A percentile compares a stretch with the other conserved stretches of the same genome.
Conservation (phyloP, 1,140 invertebrate genomes). For the Triops cancriformis region DNA sequence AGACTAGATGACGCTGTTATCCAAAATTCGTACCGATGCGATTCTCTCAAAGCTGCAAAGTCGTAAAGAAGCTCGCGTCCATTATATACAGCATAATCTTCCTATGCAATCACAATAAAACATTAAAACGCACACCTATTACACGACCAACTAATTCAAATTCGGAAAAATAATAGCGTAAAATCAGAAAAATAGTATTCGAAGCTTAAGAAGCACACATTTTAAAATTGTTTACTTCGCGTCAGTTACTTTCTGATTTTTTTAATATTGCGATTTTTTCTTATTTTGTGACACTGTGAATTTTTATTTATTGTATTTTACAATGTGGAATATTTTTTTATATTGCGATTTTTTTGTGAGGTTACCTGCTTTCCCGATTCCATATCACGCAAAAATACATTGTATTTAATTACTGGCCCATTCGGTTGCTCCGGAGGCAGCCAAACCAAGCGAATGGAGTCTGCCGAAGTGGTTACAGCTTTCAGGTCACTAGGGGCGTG, state of each 20-base stretch:
- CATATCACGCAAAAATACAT: constrained; percentile 34
- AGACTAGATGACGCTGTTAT: constrained; percentile 3
- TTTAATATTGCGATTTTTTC: too few relatives aligned
- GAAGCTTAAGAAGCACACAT: too few relatives aligned
- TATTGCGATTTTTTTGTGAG: too few relatives aligned
- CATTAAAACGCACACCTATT: too few relatives aligned
- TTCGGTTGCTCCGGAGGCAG: constrained; percentile 37
- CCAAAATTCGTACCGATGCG: not conserved
- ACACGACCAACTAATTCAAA: too few relatives aligned
- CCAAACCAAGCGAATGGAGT: constrained; percentile 39
- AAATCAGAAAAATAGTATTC: too few relatives aligned
- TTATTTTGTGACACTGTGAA: too few relatives aligned
- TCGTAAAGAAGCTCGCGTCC: not conserved
- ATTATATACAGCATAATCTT: not conserved
- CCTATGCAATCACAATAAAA: not conserved
- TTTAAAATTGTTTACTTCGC: too few relatives aligned
- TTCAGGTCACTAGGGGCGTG: constrained; percentile 38
- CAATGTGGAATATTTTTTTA: too few relatives aligned
- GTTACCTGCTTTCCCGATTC: constrained; percentile 29
- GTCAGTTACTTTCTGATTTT: too few relatives aligned
- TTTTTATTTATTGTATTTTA: too few relatives aligned
- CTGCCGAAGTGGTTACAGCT: constrained; percentile 35
- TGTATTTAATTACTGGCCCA: constrained; percentile 38
- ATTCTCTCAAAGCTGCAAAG: not conserved
- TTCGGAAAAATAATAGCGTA: too few relatives aligned